Evolutionary conservation across 2,113 vertebrate genomes (phyloP), one percentile per base, ranked within the genome.

Genomic region (Piaya cayana): DNA sequence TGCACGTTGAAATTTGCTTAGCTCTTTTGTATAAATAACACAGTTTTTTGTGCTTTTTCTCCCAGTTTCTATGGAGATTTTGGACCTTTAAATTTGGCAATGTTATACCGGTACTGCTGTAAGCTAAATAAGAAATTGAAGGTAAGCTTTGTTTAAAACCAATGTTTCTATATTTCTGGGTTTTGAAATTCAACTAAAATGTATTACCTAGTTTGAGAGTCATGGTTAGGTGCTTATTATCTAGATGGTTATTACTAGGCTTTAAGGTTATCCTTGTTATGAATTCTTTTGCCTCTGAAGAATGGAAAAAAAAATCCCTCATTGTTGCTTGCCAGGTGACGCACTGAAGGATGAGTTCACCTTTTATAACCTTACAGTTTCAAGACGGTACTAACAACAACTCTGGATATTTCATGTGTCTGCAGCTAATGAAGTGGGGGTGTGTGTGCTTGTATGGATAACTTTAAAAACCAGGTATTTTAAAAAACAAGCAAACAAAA

Each of bases 41-140:
- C 11, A 7, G 22, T 12, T n/a, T 67, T 83, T 67, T 70, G 37
- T 70, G 90, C 55, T 62, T 77, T 68, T 76, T 39, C 18, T 59
- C 53, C 70, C 96, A 99, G 99, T 97, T 99, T 99, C 97, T 99
- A 99, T 94, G 98, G 99, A 96, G 99, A 99, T 98, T 99, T 99
- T 90, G 99, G 99, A 62, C 99, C 99, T 65, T 98, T 99, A 92
- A 99, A 99, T 97, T 96, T 99, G 97, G 98, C 99, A 78, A 98
- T 99, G 98, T 96, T 99, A 91, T 99, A 99, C 96, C 98, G 99
- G 97, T 99, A 99, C 97, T 99, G 99, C 98, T 99, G 99, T 98
- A 99, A 99, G 96, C 98, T 99, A 88, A 99, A 99, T 98, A 99
- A 99, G 97, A 99, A 99, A 86, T 97, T 99, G 39, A 99, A 99